Base-by-base conservation (phyloP, 2,797 vertebrate genomes). In the Enoplosus armatus region DNA sequence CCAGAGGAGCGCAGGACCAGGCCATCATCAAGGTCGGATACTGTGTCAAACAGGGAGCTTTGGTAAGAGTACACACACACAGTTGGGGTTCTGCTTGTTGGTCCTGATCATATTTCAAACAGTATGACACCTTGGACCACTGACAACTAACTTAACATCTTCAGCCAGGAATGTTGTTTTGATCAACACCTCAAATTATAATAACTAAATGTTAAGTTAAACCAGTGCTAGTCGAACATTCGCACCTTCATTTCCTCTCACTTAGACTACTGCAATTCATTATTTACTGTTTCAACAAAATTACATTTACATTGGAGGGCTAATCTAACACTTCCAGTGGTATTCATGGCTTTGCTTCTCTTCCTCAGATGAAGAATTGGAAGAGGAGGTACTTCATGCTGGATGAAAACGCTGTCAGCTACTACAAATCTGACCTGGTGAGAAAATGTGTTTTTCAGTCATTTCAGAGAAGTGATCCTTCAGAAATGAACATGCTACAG, bases 391-490 rank as follows among this genome's bases (percentile, higher is more conserved):
- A 97, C 87, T 99, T 99, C 87, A 89, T 97, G 45, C 85, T 99
- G 93, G 97, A 99, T 84, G 97, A 98, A 89, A 98, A 98, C 72
- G 92, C 96, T 39, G 91, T 99, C 91, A 97, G 97, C 81, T 99
- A 99, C 94, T 99, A 96, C 92, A 99, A 99, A 83, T 97, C 98
- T 41, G 97, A 98, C 79, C 94, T 96, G 96, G 98, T 99, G 92
- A 94, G 93, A 12, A 61, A 37, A 41, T 6, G 0, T 6, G 18
- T 5, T 26, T 11, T 5, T 10, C 10, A 31, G 3, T 54, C 45
- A 3, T 72, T 26, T 60, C 8, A 45, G 24, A 16, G 54, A 54
- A 74, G 4, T 18, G 27, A n/a, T 39, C 4, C 29, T 60, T 45
- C 53, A 54, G 15, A 39, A 29, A 33, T 7, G 8, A 35, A 9